Base-by-base conservation (phyloP, 2,113 vertebrate species). In the Oxyura jamaicensis region DNA sequence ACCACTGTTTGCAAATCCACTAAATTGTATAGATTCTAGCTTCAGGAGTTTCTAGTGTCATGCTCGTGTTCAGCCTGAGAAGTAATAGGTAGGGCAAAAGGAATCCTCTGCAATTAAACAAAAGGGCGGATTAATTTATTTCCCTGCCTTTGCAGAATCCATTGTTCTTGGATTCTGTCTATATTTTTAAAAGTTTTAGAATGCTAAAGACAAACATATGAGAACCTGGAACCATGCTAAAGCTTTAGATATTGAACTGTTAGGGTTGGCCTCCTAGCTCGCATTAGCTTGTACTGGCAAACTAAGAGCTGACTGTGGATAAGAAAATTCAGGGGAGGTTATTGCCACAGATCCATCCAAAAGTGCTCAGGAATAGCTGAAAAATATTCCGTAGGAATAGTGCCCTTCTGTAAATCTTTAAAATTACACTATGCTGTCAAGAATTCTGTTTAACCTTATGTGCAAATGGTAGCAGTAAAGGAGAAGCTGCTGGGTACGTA, bases 201-300 rank as follows among this genome's bases (percentile, higher is more conserved):
- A 96, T 96, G 95, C 95, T 96, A 93, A 96, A 94, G 96, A 96
- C 94, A 96, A 97, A 96, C 96, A 96, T 89, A 94, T 93, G 95
- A 97, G 89, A 91, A 41, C 59, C 92, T 97, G 96, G 96, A 96
- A 92, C 83, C 95, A 76, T 76, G 93, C 81, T 95, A 80, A 96
- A 92, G 42, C 93, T 96, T 94, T 69, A 97, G 95, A 93, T 94
- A 94, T n/a, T 96, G 91, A 77, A 59, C 74, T 97, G 88, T 96
- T 95, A 88, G 94, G 80, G n/a, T 95, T 96, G 96, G 95, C 95
- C 81, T 93, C 91, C 6, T 42, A 76, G 83, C 93, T 96, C 91
- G 82, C 91, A 28, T 96, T 96, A 97, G 93, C 96, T 97, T 96
- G 96, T 96, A 96, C 95, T 96, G 96, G 96, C 96, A 96, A 96